Conservation (phyloP, 2,888 invertebrate genomes). For the Perdita meconis region DNA sequence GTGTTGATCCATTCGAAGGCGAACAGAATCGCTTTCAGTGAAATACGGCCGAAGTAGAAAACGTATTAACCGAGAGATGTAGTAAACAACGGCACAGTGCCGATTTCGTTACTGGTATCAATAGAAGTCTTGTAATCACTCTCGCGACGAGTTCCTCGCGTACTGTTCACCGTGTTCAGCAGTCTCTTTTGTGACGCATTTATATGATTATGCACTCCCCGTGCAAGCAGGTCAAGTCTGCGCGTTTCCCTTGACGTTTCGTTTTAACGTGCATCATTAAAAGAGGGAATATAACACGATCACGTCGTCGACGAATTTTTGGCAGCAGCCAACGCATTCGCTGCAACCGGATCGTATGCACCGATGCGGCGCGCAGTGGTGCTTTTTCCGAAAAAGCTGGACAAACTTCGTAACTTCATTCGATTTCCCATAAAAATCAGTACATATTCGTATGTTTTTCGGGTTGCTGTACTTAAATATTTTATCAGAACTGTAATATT, state of each 20-base stretch:
- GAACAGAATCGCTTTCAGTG: neutral
- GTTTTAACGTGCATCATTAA: slow-evolving; percentile 67
- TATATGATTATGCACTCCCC: slow-evolving; percentile 58
- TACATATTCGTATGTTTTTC: too few species aligned
- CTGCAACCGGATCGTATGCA: slow-evolving; percentile 12
- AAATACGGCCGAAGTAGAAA: neutral
- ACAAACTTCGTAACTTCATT: too few species aligned
- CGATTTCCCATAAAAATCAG: slow-evolving; percentile 24
- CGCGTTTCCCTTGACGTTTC: slow-evolving; percentile 56
- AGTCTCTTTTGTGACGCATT: slow-evolving; percentile 47
- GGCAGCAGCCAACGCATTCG: slow-evolving; percentile 21
- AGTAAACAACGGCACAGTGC: slow-evolving; percentile 9
- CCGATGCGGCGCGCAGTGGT: too few species aligned
- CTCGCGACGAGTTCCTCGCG: slow-evolving; percentile 8
- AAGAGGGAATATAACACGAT: slow-evolving; percentile 59
- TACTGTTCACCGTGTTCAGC: slow-evolving; percentile 38
- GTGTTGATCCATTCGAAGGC: slow-evolving; percentile 1
- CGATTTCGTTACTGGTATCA: slow-evolving; percentile 27
- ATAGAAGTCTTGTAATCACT: slow-evolving; percentile 20
- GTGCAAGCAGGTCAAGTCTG: slow-evolving; percentile 63
- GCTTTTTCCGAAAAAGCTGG: too few species aligned
- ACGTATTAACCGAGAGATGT: neutral
- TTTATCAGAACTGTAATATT: too few species aligned
- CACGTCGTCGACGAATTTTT: slow-evolving; percentile 48
- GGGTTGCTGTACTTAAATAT: too few species aligned